A percentile compares a stretch with the other conserved stretches of the same genome.
Evolutionary conservation across 2,113 vertebrate species (phyloP).

Genomic region (Chloroceryle aenea): DNA sequence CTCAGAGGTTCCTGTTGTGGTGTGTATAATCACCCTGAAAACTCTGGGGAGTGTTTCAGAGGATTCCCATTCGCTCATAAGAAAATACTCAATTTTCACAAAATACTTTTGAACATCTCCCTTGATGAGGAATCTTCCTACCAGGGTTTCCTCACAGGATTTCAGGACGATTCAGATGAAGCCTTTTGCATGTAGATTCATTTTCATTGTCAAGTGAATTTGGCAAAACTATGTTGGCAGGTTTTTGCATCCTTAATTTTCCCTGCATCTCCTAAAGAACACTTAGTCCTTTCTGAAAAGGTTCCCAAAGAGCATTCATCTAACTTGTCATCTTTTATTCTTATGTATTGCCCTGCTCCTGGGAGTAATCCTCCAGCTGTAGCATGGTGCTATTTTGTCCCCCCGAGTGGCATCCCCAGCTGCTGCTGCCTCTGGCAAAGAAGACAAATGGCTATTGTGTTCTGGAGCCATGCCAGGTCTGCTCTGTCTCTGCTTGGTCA

Average conservation of each 20-base stretch:
- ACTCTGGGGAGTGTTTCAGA: background rate
- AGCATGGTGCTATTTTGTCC: background rate
- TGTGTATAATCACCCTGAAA: background rate
- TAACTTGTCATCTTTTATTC: slow-evolving; percentile 34
- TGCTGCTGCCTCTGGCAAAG: slow-evolving; percentile 44
- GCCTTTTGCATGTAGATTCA: background rate
- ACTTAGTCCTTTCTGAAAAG: background rate
- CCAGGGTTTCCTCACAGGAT: background rate
- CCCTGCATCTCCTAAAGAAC: background rate
- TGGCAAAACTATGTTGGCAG: background rate
- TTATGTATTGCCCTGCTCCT: background rate
- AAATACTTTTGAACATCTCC: background rate
- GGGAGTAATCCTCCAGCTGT: slow-evolving; percentile 34
- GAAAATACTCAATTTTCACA: background rate
- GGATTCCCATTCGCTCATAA: background rate
- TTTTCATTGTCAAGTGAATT: background rate
- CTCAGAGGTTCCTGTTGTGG: background rate
- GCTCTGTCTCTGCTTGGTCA: slow-evolving; percentile 1
- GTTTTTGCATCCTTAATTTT: slow-evolving; percentile 16
- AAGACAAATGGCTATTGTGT: slow-evolving; percentile 51
- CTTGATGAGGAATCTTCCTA: background rate
- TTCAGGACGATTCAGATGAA: background rate
- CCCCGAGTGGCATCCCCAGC: background rate
- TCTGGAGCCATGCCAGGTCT: background rate
- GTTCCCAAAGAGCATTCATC: slow-evolving; percentile 1